Base-by-base conservation (phyloP, 2,888 invertebrate genomes). In the Yponomeuta cagnagella region DNA sequence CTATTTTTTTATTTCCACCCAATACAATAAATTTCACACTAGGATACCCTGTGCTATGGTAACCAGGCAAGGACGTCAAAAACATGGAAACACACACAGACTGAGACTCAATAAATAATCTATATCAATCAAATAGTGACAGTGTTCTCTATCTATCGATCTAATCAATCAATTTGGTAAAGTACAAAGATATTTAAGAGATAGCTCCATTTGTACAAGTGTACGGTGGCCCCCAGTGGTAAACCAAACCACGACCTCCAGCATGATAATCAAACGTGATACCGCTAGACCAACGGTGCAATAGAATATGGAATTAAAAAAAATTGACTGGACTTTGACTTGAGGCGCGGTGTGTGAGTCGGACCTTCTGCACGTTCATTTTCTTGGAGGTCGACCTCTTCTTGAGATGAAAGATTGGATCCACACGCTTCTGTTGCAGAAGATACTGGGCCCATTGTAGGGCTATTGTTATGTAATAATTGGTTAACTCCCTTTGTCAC, bases 361-460 rank as follows among this genome's bases (percentile, higher is more conserved):
- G 12, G 15, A 12, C 52, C 52, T 58, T 58, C 52, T 58, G 52
- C 5, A 58, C 8, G 9, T 58, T 15, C 4, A 12, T 58, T 15
- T 12, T 58, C 15, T 15, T 12, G 15, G 12, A 15, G 1, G 23
- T 23, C 12, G 65, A 30, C 6, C 65, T 12, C 65, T 65, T 48
- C n/a, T 33, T 2, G 68, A 68, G 23, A 67, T 68, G 68, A 43
- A 43, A 58, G 9, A 69, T 69, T 69, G 69, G n/a, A 48, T 30
- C 43, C 43, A 69, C 69, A 58, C 30, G 30, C 58, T 30, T 12
- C 33, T 30, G 10, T 69, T 33, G 52, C 15, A 15, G 52, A 15
- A 12, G 6, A 12, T 15, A 58, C 3, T 58, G 15, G 52, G 15
- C 52, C 52, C 1, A 43, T 58, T 58, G 15, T 58, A 58, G 4